Conservation (phyloP, 2,888 invertebrate genomes). For the Blastobasis adustella region DNA sequence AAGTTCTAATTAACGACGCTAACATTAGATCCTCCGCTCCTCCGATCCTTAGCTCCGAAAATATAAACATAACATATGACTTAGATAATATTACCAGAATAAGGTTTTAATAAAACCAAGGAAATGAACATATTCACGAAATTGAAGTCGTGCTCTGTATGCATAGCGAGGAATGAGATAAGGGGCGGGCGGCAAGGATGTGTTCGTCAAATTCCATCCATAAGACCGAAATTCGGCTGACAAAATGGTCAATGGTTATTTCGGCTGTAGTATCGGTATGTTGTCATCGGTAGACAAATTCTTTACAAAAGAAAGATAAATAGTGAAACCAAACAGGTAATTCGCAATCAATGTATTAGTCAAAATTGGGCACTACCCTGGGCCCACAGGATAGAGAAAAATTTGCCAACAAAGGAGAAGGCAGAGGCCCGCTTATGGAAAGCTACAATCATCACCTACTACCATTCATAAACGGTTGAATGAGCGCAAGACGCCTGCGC, state of each 20-base stretch:
- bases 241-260: constrained; percentile 30
- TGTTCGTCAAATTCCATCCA: constrained; percentile 44
- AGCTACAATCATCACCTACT: constrained; percentile 54
- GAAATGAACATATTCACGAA: constrained; percentile 36
- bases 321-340: background rate
- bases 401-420: constrained; percentile 23
- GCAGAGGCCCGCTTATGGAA: constrained; percentile 63
- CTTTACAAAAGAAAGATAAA: background rate
- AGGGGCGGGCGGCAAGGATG: constrained; percentile 27
- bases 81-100: constrained; percentile 18
- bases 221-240: constrained; percentile 37
- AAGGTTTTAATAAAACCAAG: constrained; percentile 25
- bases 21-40: no score
- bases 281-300: background rate
- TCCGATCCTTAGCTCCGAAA: no score
- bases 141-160: constrained; percentile 47
- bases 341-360: no score
- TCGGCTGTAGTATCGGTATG: constrained; percentile 1
- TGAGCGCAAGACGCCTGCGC: constrained; percentile 58
- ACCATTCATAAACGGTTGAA: constrained; percentile 70
- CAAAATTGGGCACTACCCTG: no score
- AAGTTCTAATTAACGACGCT: no score
- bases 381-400: no score
- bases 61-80: no score
- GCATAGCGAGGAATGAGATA: constrained; percentile 35